Evolutionary conservation across 1,140 invertebrate species (phyloP).

Genomic region (Nasonia vitripennis): DNA sequence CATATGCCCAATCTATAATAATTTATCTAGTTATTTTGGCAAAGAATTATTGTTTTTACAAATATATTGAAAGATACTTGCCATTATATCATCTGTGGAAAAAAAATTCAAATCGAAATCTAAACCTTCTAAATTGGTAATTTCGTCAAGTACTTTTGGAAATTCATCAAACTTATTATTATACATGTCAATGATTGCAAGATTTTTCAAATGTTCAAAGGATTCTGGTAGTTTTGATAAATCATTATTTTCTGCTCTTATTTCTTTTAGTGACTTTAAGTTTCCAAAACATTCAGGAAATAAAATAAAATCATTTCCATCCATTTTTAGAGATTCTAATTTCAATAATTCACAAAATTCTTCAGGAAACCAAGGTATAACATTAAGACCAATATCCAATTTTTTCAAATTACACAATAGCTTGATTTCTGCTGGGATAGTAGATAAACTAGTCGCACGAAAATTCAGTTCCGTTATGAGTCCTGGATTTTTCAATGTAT

Average conservation of each 20-base stretch:
- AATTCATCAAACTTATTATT: constrained; percentile 45
- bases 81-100: constrained; percentile 35
- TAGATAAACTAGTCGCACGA: constrained; percentile 9
- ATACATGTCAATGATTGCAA: constrained; percentile 32
- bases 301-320: constrained; percentile 38
- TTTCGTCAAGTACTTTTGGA: constrained; percentile 22
- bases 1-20: constrained; percentile 26
- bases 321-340: constrained; percentile 42
- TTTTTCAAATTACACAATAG: constrained; percentile 33
- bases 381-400: constrained; percentile 38
- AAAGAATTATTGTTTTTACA: neutral
- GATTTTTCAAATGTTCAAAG: constrained; percentile 38
- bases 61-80: neutral
- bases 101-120: constrained; percentile 43
- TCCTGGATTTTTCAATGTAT: constrained; percentile 20
- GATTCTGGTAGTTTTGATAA: constrained; percentile 35
- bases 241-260: constrained; percentile 30
- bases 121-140: constrained; percentile 39
- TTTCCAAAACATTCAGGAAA: constrained; percentile 42
- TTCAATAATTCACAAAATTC: constrained; percentile 46
- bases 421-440: constrained; percentile 17
- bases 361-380: constrained; percentile 40
- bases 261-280: constrained; percentile 26
- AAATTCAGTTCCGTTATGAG: constrained; percentile 42
- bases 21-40: neutral